These are phyloP conservation scores for Ceratitis capitata DNA, from an alignment of 1,140 invertebrate species.

Conservation along the genomic window DNA sequence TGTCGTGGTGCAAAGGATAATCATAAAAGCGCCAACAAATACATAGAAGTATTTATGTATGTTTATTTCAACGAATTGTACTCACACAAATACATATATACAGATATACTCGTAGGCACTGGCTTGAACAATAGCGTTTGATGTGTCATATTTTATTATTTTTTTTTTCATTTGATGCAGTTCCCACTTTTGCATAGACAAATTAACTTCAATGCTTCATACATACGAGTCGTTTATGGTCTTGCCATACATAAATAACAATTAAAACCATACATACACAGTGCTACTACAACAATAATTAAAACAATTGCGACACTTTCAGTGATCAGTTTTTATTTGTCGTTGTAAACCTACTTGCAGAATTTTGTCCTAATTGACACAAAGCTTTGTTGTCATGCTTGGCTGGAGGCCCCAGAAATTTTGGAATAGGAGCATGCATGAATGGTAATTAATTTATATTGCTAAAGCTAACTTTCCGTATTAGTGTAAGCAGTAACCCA, in stretches of 20 bases:
- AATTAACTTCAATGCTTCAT: too few relatives aligned
- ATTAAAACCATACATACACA: not conserved
- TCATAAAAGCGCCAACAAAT: not conserved
- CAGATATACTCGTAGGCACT: not conserved
- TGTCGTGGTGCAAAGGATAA: conserved; percentile 9
- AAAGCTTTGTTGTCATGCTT: not conserved
- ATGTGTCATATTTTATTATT: not conserved
- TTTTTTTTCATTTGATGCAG: not conserved
- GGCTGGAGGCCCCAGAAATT: not conserved
- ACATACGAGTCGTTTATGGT: not conserved
- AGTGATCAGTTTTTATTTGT: not conserved
- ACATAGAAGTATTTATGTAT: too few relatives aligned
- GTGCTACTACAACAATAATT: not conserved
- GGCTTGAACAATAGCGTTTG: not conserved
- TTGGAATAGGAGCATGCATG: too few relatives aligned
- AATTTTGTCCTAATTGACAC: conserved; percentile 40
- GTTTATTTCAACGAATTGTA: too few relatives aligned
- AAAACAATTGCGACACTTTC: not conserved
- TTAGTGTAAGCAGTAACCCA: too few relatives aligned
- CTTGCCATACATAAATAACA: not conserved
- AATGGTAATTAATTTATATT: too few relatives aligned
- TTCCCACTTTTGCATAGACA: not conserved
- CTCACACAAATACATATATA: not conserved
- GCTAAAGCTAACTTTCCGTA: too few relatives aligned
- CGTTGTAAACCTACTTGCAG: not conserved